These are phyloP conservation scores for Spizaetus ornatus DNA, from an alignment of 2,113 vertebrate species.

Conservation along the genomic window DNA sequence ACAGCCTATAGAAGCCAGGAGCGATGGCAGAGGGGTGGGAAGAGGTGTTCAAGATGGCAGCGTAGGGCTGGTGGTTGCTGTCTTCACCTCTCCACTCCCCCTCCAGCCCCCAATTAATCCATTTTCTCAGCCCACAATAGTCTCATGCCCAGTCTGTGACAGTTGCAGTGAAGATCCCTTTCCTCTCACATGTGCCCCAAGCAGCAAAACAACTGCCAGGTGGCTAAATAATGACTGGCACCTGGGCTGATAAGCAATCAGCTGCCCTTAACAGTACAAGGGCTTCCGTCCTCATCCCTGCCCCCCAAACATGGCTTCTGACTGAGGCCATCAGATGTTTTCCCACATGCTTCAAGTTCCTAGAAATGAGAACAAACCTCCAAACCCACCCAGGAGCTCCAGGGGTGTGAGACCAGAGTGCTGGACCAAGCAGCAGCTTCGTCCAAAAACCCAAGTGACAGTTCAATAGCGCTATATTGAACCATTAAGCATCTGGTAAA, in stretches of 20 bases:
- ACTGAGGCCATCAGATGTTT: neutral
- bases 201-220: neutral
- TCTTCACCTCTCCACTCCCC: rapidly evolving
- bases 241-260: rapidly evolving
- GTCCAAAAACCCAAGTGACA: neutral
- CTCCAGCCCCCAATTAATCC: too few relatives aligned
- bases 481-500: neutral
- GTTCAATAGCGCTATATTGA: rapidly evolving
- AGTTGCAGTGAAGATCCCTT: neutral
- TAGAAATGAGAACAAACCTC: neutral
- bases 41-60: rapidly evolving
- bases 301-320: rapidly evolving
- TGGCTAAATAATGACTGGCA: neutral
- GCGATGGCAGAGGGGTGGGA: rapidly evolving
- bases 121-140: rapidly evolving
- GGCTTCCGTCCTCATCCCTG: too few relatives aligned
- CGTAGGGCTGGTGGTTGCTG: rapidly evolving
- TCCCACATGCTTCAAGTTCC: neutral
- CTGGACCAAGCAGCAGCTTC: neutral
- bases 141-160: rapidly evolving
- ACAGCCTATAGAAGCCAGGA: neutral
- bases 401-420: rapidly evolving
- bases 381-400: neutral
- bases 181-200: rapidly evolving
- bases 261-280: rapidly evolving